Percentiles rank a stretch among this genome's conserved stretches.
phyloP scores from a whole-genome alignment of 2,113 vertebrate genomes.

The Probosciger aterrimus region DNA sequence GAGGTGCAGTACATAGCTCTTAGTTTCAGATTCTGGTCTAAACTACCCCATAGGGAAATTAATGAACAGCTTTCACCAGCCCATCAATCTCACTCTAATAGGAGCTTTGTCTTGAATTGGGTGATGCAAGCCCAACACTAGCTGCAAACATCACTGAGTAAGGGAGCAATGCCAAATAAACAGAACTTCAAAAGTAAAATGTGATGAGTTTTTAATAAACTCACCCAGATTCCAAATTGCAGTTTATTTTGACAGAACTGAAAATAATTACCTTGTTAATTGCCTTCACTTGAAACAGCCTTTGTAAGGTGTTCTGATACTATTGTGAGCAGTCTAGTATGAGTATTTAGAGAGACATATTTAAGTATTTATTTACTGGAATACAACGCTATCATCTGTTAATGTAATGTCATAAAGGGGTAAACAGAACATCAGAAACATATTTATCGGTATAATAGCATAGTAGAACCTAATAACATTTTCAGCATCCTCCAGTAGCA shows the following conservation, averaged over 20 bases:
- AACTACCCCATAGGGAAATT: not conserved
- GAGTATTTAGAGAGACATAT: not conserved
- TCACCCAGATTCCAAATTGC: conserved; percentile 12
- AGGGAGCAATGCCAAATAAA: not conserved
- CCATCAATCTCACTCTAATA: not conserved
- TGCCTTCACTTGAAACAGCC: not conserved
- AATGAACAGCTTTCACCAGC: not conserved
- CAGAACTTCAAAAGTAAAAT: conserved; percentile 16
- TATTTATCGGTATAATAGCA: not conserved
- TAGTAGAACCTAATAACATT: not conserved
- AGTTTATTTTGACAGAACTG: conserved; percentile 39
- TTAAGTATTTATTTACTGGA: conserved; percentile 9
- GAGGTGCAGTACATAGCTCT: not conserved
- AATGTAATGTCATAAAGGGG: not conserved
- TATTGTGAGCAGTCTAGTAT: not conserved
- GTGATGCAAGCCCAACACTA: not conserved
- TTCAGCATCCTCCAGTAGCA: not conserved
- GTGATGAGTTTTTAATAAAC: conserved; percentile 23
- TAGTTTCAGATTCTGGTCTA: not conserved
- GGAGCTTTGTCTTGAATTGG: not conserved
- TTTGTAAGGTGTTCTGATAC: not conserved
- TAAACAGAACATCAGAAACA: not conserved
- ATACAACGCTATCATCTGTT: not conserved
- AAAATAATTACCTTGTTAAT: conserved; percentile 47
- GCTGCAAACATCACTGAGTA: not conserved